These are phyloP conservation scores for Oreotrochilus melanogaster DNA, from an alignment of 2,113 vertebrate species.

Conservation along the genomic window DNA sequence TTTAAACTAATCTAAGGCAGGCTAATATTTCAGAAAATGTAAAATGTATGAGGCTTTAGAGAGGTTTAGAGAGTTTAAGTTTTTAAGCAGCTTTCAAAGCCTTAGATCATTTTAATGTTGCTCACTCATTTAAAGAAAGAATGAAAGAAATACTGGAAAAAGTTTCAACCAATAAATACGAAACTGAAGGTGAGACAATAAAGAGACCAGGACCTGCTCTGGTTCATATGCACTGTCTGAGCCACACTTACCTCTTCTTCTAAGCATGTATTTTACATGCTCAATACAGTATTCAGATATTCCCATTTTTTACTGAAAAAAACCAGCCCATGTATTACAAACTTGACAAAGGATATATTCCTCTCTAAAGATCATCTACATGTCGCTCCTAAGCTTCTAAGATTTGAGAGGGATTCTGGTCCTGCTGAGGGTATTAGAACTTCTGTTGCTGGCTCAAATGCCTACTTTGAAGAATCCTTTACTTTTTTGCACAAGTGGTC, in stretches of 20 bases:
- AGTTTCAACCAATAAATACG: neutral
- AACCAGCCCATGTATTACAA: neutral
- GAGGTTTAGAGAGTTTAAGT: neutral
- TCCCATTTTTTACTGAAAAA: neutral
- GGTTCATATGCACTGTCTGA: neutral
- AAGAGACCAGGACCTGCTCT: neutral
- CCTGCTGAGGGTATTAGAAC: neutral
- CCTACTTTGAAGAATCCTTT: neutral
- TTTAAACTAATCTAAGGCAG: neutral
- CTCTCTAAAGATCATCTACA: rapidly evolving
- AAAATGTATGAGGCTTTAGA: slow-evolving; percentile 12
- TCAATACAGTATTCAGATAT: neutral
- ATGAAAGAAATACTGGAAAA: neutral
- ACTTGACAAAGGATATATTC: neutral
- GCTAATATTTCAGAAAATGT: neutral
- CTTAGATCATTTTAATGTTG: neutral
- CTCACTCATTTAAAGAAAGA: neutral
- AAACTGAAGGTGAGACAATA: neutral
- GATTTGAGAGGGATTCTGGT: neutral
- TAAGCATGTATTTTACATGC: neutral
- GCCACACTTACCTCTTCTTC: neutral
- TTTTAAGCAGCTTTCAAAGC: neutral
- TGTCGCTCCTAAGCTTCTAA: neutral
- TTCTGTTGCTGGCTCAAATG: neutral
- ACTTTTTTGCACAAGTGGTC: neutral